A percentile compares a stretch with the other conserved stretches of the same genome.
These are phyloP conservation scores for Dendroctonus valens DNA, from an alignment of 1,140 invertebrate genomes.

Conservation along the genomic window DNA sequence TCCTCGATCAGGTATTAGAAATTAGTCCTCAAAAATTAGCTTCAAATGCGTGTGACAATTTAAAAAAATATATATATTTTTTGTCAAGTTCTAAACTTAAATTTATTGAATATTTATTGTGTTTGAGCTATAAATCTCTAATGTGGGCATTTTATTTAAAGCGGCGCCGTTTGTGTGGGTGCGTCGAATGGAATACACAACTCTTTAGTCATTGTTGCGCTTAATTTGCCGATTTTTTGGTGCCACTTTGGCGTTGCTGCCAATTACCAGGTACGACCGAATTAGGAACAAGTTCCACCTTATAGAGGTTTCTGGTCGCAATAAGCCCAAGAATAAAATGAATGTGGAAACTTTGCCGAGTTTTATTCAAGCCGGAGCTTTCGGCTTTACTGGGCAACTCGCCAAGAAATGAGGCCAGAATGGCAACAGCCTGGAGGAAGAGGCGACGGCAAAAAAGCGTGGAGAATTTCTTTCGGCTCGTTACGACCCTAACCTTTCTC, in stretches of 20 bases:
- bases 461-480: constrained; percentile 23
- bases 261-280: too few species aligned
- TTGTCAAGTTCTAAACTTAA: not conserved
- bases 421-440: not conserved
- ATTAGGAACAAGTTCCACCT: too few species aligned
- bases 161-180: not conserved
- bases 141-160: not conserved
- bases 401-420: not conserved
- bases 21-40: not conserved
- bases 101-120: not conserved
- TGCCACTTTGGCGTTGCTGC: not conserved
- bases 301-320: too few species aligned
- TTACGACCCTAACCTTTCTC: constrained; percentile 32
- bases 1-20: not conserved
- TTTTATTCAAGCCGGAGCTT: too few species aligned
- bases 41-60: not conserved
- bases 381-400: not conserved
- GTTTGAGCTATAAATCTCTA: not conserved
- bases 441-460: constrained; percentile 19
- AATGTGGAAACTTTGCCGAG: too few species aligned
- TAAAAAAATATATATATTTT: not conserved
- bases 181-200: not conserved
- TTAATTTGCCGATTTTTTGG: not conserved
- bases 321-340: too few species aligned
- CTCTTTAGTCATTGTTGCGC: not conserved